phyloP scores from a whole-genome alignment of 2,888 invertebrate species.

The Polydesmus complanatus region DNA sequence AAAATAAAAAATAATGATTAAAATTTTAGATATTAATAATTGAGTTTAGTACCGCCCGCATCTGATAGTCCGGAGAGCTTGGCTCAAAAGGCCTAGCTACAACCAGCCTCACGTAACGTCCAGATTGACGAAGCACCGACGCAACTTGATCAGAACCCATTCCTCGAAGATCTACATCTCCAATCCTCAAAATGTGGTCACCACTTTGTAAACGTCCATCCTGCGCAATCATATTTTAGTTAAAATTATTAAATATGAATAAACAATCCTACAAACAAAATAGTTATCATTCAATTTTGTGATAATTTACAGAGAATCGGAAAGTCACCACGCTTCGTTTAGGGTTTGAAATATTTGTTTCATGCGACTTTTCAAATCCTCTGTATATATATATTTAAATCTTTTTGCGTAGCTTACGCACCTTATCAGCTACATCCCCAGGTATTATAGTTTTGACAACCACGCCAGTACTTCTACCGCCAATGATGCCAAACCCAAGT shows the following conservation, averaged over 20 bases:
- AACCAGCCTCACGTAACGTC: conserved; percentile 83
- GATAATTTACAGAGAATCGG: too few species aligned
- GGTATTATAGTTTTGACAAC: conserved; percentile 97
- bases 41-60: conserved; percentile 22
- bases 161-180: conserved; percentile 85
- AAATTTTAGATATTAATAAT: neutral
- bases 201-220: conserved; percentile 91
- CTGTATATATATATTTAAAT: neutral
- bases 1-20: neutral
- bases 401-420: conserved; percentile 35
- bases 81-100: conserved; percentile 85
- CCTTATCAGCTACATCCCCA: conserved; percentile 92
- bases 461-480: conserved; percentile 88
- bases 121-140: conserved; percentile 84
- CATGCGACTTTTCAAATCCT: too few species aligned
- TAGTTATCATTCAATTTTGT: neutral
- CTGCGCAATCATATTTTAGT: conserved; percentile 43
- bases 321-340: too few species aligned
- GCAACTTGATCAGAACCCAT: conserved; percentile 96
- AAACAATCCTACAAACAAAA: neutral
- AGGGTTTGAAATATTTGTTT: too few species aligned
- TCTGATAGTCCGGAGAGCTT: conserved; percentile 56
- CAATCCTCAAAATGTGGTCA: conserved; percentile 93
- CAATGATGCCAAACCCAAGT: conserved; percentile 96
- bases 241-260: neutral